Base-by-base conservation (phyloP, 1,140 invertebrate species). In the Tenebrio molitor region DNA sequence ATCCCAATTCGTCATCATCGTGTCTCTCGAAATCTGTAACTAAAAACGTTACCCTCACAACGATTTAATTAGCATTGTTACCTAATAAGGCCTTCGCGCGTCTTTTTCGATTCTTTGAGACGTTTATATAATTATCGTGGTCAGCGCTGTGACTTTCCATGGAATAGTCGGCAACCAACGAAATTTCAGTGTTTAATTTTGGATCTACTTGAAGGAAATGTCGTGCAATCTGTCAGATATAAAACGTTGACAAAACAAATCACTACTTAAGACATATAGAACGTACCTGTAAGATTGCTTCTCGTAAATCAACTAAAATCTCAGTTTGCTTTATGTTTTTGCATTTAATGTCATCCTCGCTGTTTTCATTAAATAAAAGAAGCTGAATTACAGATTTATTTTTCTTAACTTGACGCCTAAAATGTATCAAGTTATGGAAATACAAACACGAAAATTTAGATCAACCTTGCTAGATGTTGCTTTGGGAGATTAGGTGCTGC, bases 1-100 rank as follows among this genome's bases (percentile, higher is more conserved):
- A 99, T 21, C 97, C 97, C 17, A 99, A 85, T 85, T 99, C 98
- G 86, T 99, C 97, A 81, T 98, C 96, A 86, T 99, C 98, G 81
- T 98, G 93, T 75, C 97, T 88, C 84, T 99, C 97, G 89, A 99
- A 99, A 86, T 99, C 97, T 91, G 74, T 16, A 83, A 81, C 58
- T 73, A 16, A 64, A 74, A 78, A 70, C n/a, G n/a, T 72, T 58
- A 71, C n/a, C n/a, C n/a, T n/a, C n/a, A n/a, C n/a, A n/a, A n/a
- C n/a, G n/a, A n/a, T 71, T 74, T 50, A 71, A 76, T n/a, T n/a
- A n/a, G n/a, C n/a, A n/a, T n/a, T n/a, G n/a, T n/a, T 67, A 91
- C 89, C 90, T 75, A 98, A 85, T 70, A 98, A 85, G 0, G 98
- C 98, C 85, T 99, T 98, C 5, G 97, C 98, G 76, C 97, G 86